phyloP scores from a whole-genome alignment of 2,797 vertebrate genomes.

The Pelochelys cantorii region DNA sequence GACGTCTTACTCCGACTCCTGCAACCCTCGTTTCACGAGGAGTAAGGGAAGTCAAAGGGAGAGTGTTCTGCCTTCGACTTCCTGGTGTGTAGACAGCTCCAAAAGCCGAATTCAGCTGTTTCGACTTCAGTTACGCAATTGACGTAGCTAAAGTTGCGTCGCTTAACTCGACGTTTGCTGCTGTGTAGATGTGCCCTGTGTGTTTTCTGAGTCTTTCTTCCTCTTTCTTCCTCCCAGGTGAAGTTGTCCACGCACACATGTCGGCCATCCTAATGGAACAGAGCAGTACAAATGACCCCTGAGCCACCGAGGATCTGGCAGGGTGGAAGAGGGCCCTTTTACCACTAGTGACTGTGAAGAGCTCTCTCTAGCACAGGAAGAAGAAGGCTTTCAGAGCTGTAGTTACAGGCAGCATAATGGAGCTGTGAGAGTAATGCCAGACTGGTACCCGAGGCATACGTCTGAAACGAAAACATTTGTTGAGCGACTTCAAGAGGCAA shows the following conservation, averaged over 20 bases:
- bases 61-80: no score
- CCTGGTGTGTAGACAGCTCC: no score
- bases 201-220: background rate
- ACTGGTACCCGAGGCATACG: constrained; percentile 49
- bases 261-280: constrained; percentile 72
- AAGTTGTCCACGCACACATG: constrained; percentile 74
- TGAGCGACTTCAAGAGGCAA: background rate
- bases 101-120: no score
- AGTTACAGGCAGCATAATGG: background rate
- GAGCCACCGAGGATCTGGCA: constrained; percentile 56
- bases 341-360: constrained; percentile 58
- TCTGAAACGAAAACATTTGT: constrained; percentile 18
- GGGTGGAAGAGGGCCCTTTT: constrained; percentile 66
- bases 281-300: constrained; percentile 62
- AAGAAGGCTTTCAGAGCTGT: background rate
- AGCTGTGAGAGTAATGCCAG: constrained; percentile 27
- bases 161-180: no score
- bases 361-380: constrained; percentile 31
- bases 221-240: constrained; percentile 65
- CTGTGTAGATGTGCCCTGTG: no score
- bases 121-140: no score
- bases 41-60: no score
- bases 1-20: no score
- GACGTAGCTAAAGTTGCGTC: no score
- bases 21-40: no score